phyloP scores from a whole-genome alignment of 2,113 vertebrate genomes.

The Perccottus glenii region DNA sequence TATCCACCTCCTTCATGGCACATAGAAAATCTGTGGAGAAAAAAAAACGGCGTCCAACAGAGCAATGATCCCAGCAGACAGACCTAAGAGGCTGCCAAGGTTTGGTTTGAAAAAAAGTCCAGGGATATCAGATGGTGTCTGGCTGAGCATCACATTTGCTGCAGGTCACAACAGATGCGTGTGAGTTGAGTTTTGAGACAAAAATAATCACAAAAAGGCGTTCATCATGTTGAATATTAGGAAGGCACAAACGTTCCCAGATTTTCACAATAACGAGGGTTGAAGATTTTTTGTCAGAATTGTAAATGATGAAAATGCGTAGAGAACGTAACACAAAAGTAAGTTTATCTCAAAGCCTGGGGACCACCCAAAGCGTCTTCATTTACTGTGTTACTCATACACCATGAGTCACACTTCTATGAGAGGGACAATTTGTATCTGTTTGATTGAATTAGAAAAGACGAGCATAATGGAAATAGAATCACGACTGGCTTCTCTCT shows the following conservation, averaged over 20 bases:
- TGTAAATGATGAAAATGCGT: background rate
- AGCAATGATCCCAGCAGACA: too few species aligned
- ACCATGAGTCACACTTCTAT: conserved; percentile 30
- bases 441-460: conserved; percentile 44
- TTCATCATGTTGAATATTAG: too few species aligned
- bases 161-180: too few species aligned
- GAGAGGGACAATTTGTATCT: conserved; percentile 42
- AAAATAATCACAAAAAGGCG: too few species aligned
- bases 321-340: conserved; percentile 3
- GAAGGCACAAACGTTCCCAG: background rate
- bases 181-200: too few species aligned
- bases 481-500: conserved; percentile 15
- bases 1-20: too few species aligned
- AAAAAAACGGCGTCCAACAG: too few species aligned
- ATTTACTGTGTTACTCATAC: conserved; percentile 21
- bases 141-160: too few species aligned
- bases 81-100: too few species aligned
- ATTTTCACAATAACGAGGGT: background rate
- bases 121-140: too few species aligned
- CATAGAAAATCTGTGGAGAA: too few species aligned
- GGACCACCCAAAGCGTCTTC: conserved; percentile 3
- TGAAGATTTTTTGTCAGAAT: background rate
- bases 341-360: background rate
- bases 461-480: conserved; percentile 18
- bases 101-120: too few species aligned